Percentiles rank a stretch among this genome's conserved stretches.
These are phyloP conservation scores for Pilophorus perplexus DNA, from an alignment of 2,888 invertebrate genomes.

Conservation along the genomic window DNA sequence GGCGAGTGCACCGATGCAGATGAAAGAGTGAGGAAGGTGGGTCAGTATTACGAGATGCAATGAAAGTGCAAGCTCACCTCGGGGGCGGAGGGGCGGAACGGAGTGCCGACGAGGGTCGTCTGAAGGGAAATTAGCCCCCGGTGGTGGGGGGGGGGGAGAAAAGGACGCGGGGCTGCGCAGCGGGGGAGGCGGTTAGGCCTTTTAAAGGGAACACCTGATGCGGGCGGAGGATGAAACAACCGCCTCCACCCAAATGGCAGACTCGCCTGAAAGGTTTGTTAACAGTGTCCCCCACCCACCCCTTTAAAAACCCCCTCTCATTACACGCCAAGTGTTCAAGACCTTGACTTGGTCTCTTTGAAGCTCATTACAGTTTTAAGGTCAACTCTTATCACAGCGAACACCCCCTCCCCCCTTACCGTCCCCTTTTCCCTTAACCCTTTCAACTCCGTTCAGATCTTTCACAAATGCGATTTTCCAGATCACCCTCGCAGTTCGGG, in stretches of 20 bases:
- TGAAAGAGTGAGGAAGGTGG: constrained; percentile 25
- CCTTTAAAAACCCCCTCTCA: too few relatives aligned
- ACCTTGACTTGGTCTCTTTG: background rate
- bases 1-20: constrained; percentile 22
- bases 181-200: background rate
- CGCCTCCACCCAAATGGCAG: background rate
- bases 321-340: too few relatives aligned
- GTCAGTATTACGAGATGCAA: constrained; percentile 36
- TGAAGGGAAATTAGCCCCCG: constrained; percentile 18
- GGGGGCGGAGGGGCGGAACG: constrained; percentile 9
- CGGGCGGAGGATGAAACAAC: constrained; percentile 9
- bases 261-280: constrained; percentile 4
- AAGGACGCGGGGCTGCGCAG: too few relatives aligned
- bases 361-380: constrained; percentile 18
- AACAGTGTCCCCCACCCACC: too few relatives aligned
- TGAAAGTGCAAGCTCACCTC: background rate
- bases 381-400: constrained; percentile 6
- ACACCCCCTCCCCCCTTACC: too few relatives aligned
- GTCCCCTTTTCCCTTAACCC: too few relatives aligned
- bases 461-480: too few relatives aligned
- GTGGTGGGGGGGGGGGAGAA: background rate
- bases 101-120: too few relatives aligned
- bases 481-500: too few relatives aligned
- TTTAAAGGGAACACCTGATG: constrained; percentile 20
- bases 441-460: too few relatives aligned